Conservation (phyloP, 2,113 vertebrate species). For the Corythoichthys haematopterus region DNA sequence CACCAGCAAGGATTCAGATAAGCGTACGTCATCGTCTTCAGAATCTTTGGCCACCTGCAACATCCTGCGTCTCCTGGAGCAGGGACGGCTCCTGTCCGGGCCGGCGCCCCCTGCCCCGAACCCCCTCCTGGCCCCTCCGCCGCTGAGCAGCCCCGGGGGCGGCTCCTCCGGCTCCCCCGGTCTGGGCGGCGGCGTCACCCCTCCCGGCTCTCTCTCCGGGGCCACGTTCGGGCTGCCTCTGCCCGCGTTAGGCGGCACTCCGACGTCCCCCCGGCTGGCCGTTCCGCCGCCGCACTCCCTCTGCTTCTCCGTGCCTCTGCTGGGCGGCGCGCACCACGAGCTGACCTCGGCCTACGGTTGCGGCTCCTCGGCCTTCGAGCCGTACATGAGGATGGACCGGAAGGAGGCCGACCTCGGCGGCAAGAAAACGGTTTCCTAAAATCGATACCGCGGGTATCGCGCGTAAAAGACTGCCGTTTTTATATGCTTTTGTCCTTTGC, state of each 20-base stretch:
- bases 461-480: not conserved
- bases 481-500: not conserved
- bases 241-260: conserved; percentile 64
- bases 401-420: conserved; percentile 70
- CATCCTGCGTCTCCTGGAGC: conserved; percentile 89
- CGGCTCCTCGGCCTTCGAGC: conserved; percentile 86
- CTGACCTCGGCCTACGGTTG: conserved; percentile 75
- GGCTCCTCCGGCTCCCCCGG: conserved; percentile 74
- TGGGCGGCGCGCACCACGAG: conserved; percentile 76
- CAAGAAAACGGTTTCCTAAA: conserved; percentile 80
- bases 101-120: conserved; percentile 71
- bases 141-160: conserved; percentile 36
- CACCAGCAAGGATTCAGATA: conserved; percentile 89
- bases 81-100: conserved; percentile 79
- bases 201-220: conserved; percentile 59
- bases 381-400: conserved; percentile 81
- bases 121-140: conserved; percentile 67
- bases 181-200: conserved; percentile 53
- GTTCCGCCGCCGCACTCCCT: conserved; percentile 68
- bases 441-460: no score
- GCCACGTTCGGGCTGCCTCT: conserved; percentile 72
- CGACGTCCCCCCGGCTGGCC: conserved; percentile 67
- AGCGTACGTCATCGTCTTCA: conserved; percentile 73
- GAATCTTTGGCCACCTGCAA: conserved; percentile 90
- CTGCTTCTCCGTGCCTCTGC: conserved; percentile 78